phyloP scores from a whole-genome alignment of 1,140 invertebrate species.

The Drosophila tropicalis region DNA sequence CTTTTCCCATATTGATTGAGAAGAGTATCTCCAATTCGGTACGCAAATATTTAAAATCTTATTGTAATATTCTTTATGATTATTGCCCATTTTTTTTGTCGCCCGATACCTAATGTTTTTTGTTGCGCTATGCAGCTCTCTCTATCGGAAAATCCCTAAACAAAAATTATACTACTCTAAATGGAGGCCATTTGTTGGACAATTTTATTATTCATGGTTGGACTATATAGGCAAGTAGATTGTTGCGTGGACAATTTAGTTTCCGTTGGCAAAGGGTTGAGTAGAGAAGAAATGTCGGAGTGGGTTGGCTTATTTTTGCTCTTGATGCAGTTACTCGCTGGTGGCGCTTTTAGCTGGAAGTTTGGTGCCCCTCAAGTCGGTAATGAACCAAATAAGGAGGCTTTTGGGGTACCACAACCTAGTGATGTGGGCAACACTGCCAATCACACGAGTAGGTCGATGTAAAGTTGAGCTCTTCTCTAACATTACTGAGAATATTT shows the following conservation, averaged over 20 bases:
- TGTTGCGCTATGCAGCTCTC: slow-evolving; percentile 33
- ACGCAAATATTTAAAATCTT: not conserved
- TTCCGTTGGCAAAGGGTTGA: slow-evolving; percentile 25
- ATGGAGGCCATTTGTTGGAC: slow-evolving; percentile 50
- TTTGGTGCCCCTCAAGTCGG: slow-evolving; percentile 44
- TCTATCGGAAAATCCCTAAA: slow-evolving; percentile 64
- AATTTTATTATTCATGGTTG: slow-evolving; percentile 49
- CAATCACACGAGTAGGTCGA: slow-evolving; percentile 62
- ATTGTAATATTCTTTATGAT: slow-evolving; percentile 1
- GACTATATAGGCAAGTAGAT: slow-evolving; percentile 61
- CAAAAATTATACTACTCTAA: slow-evolving; percentile 14
- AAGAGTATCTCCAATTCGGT: not conserved
- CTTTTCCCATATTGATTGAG: not conserved
- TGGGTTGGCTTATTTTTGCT: slow-evolving; percentile 33
- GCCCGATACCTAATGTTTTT: slow-evolving; percentile 30
- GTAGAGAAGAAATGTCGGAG: slow-evolving; percentile 46
- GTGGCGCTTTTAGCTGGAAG: slow-evolving; percentile 33
- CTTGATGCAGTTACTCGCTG: slow-evolving; percentile 32
- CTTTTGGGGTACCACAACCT: slow-evolving; percentile 42
- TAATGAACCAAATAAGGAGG: not conserved
- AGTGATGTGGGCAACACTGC: slow-evolving; percentile 49
- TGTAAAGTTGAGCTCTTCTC: not conserved
- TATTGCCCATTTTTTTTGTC: slow-evolving; percentile 29
- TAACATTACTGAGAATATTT: not conserved
- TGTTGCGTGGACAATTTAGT: slow-evolving; percentile 46